phyloP scores from a whole-genome alignment of 1,140 invertebrate species.

The Drosophila quadrilineata region DNA sequence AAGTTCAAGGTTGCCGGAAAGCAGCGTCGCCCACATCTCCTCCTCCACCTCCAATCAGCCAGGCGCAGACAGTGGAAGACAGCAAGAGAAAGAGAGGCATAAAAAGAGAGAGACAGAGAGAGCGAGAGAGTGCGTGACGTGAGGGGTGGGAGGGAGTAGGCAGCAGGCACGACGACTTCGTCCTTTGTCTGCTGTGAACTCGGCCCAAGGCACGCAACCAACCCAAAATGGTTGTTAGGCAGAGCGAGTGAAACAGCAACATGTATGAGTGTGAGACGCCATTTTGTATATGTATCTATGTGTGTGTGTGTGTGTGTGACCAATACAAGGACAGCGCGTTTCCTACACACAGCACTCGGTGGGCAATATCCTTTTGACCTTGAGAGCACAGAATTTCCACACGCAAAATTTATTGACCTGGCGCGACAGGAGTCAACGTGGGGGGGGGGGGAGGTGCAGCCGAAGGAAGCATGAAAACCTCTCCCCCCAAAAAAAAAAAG shows the following conservation, averaged over 20 bases:
- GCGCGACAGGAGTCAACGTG: no score
- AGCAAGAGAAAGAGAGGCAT: no score
- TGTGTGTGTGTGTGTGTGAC: not conserved
- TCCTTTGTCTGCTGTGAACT: not conserved
- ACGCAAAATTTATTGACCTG: constrained; percentile 80
- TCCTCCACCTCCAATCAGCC: constrained; percentile 14
- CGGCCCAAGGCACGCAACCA: constrained; percentile 46
- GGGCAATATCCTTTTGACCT: constrained; percentile 81
- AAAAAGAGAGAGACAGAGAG: no score
- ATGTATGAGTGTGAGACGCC: constrained; percentile 44
- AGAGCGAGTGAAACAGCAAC: not conserved
- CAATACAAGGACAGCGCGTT: constrained; percentile 49
- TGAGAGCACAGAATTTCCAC: constrained; percentile 75
- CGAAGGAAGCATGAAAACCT: constrained; percentile 1
- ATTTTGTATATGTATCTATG: constrained; percentile 44
- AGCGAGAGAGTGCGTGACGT: no score
- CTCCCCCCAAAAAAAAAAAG: constrained; percentile 29
- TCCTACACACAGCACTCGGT: constrained; percentile 51
- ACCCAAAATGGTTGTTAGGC: constrained; percentile 34
- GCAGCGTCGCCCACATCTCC: constrained; percentile 41
- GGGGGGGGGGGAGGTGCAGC: not conserved
- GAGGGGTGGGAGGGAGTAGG: no score
- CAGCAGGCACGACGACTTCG: no score
- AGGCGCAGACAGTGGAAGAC: constrained; percentile 26
- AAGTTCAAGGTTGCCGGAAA: constrained; percentile 78